These are phyloP conservation scores for Hirtodrosophila alboralis DNA, from an alignment of 2,888 invertebrate species.

Conservation along the genomic window DNA sequence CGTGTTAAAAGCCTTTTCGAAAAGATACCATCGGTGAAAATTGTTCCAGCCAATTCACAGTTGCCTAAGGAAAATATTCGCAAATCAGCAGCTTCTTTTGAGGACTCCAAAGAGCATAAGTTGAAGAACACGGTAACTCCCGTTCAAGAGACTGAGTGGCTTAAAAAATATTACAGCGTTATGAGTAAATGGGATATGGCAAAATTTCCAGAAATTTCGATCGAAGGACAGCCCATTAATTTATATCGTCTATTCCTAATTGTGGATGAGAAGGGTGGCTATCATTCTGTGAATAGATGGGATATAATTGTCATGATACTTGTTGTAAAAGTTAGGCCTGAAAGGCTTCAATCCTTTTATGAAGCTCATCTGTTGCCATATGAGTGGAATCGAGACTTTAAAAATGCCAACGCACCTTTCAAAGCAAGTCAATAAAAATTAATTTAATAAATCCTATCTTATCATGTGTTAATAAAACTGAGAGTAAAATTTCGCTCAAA, in stretches of 20 bases:
- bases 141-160: not conserved
- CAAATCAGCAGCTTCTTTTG: no score
- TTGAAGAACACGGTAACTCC: not conserved
- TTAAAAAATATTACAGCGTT: not conserved
- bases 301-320: not conserved
- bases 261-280: not conserved
- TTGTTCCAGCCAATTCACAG: not conserved
- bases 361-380: slow-evolving; percentile 1
- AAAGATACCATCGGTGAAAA: not conserved
- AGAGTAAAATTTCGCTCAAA: no score
- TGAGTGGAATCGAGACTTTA: not conserved
- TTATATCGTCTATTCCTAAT: not conserved
- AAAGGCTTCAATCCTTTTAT: not conserved
- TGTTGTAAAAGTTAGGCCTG: not conserved
- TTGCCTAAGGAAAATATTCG: no score
- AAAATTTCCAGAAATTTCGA: not conserved
- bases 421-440: no score
- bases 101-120: not conserved
- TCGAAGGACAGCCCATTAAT: slow-evolving; percentile 2
- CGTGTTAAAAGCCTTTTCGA: not conserved
- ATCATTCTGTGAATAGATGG: not conserved
- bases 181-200: not conserved
- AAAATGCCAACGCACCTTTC: no score
- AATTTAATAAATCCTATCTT: no score
- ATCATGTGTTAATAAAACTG: no score